Percentiles rank a stretch among this genome's conserved stretches.
phyloP scores from a whole-genome alignment of 2,797 vertebrate species.

The Falco novaeseelandiae region DNA sequence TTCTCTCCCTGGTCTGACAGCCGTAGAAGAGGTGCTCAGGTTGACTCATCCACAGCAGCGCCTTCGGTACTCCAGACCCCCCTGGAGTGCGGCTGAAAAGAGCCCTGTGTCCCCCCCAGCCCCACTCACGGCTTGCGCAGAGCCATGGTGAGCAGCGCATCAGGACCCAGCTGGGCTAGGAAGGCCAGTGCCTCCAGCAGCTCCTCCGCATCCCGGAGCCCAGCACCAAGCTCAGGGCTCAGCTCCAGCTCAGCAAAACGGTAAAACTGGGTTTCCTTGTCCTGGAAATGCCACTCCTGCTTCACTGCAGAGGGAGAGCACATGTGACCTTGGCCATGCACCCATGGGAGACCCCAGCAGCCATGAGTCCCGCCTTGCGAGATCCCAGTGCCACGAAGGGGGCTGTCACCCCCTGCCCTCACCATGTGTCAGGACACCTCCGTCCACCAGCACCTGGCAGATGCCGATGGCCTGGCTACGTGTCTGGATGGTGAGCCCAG shows the following conservation, averaged over 20 bases:
- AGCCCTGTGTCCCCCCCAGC: fast-evolving
- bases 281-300: slow-evolving; percentile 92
- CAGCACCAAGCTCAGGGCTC: slow-evolving; percentile 61
- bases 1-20: neutral
- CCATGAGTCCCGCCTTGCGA: neutral
- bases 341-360: neutral
- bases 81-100: fast-evolving
- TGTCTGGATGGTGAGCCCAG: slow-evolving; percentile 81
- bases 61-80: neutral
- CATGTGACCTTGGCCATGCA: fast-evolving
- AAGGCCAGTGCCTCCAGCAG: slow-evolving; percentile 87
- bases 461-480: slow-evolving; percentile 89
- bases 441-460: slow-evolving; percentile 93
- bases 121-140: slow-evolving; percentile 90
- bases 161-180: slow-evolving; percentile 90
- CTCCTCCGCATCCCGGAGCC: slow-evolving; percentile 82
- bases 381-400: neutral
- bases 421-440: slow-evolving; percentile 90
- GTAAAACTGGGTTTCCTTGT: slow-evolving; percentile 93
- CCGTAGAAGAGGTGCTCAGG: fast-evolving
- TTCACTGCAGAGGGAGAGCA: slow-evolving; percentile 79
- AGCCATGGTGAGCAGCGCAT: slow-evolving; percentile 92
- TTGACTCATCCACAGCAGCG: neutral
- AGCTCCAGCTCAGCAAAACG: slow-evolving; percentile 84
- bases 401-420: neutral